Evolutionary conservation across 2,888 invertebrate genomes (phyloP), one percentile per base, ranked within the genome.

Genomic region (Anarsia innoxiella): DNA sequence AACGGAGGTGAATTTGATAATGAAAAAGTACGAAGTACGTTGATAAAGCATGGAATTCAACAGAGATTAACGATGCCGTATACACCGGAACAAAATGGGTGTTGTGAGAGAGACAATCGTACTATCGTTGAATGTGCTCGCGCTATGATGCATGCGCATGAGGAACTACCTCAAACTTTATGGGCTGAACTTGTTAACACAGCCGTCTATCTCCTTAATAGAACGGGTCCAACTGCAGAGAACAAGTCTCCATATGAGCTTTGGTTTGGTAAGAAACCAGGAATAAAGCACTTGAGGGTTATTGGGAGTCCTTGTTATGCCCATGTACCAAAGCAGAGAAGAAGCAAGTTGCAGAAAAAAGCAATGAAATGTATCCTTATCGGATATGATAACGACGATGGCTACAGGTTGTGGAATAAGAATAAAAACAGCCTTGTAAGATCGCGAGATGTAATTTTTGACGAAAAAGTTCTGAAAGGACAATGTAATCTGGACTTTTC

Each of bases 211-310:
- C 37, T 45, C 9, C 29, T 48, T 9, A 49, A 49, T 23, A 42
- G 47, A 19, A 42, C 44, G 12, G 45, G 50, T 25, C 44, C 46
- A 8, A 53, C 45, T 12, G 41, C 41, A 2, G 35, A 44, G 11
- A 32, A 40, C n/a, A 56, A 50, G 40, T 48, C 50, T 26, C 56
- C 59, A 12, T 56, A 42, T 44, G 56, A 62, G 31, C 30, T 54
- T n/a, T 59, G 53, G 54, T 42, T 33, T 34, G 37, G 33, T 19
- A 39, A 42, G 36, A 44, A 36, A 30, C 23, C 27, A 2, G 1
- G 11, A 4, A 13, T 29, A 15, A 40, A 40, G 34, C 47, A 11
- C 27, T 40, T 37, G 41, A 45, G 8, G 36, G 31, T 28, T 28
- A 44, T 30, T 10, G 23, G 36, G 1, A n/a, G 11, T 5, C 1